Base-by-base conservation (phyloP, 1,140 invertebrate species). In the Heliconius hermathena region DNA sequence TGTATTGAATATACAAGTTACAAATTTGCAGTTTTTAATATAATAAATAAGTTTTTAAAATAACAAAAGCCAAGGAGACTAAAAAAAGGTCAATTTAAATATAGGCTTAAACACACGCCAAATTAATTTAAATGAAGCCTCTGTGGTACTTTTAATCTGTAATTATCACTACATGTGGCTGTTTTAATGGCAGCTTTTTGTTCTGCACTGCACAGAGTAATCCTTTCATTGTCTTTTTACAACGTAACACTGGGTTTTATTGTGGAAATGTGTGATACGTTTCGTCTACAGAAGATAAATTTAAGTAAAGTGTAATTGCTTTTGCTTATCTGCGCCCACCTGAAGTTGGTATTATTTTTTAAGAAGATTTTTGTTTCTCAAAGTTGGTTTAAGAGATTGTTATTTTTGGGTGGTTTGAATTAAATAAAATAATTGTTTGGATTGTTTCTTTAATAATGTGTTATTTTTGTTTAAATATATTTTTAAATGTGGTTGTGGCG, bases 111-210 rank as follows among this genome's bases (percentile, higher is more conserved):
- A 73, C 38, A 41, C 22, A 73, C 26, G 9, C 71, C 29, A 72
- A 72, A 72, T 18, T 72, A 18, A 72, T 72, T 72, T 72, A 57
- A 75, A 41, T 75, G 29, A 66, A 60, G 60, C 71, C n/a, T 38
- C 71, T 36, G 38, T 72, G 71, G 29, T 26, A 72, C 38, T 36
- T 57, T 74, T 54, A 74, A 57, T 74, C 52, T 36, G 73, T 74
- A 74, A 74, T 74, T 71, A 77, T 52, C 36, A 52, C 60, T 66
- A 66, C 38, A 71, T 71, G 76, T 54, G 70, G 70, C 20, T 72
- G 36, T 66, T 66, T 77, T 41, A 71, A 77, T 72, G 52, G 76
- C 76, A 41, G 57, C 46, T 72, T 77, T 72, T 77, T 52, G 76
- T 57, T 66, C 76, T 54, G 76, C 46, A 77, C 26, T 77, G 76